phyloP scores from a whole-genome alignment of 2,113 vertebrate species.

The Thamnaconus septentrionalis region DNA sequence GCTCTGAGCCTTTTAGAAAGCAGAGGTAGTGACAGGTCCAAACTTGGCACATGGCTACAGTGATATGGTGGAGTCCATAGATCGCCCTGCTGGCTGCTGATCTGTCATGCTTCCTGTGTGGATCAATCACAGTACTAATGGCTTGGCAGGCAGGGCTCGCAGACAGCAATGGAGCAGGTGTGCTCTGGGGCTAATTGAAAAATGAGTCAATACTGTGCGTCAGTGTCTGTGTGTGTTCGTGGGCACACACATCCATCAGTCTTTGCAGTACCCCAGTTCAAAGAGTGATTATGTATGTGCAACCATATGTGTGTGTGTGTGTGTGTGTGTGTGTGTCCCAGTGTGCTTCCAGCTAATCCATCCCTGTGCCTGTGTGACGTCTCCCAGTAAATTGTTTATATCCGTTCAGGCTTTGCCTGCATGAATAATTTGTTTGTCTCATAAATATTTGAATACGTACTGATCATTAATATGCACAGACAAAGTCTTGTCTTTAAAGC shows the following conservation, averaged over 20 bases:
- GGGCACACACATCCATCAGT: slow-evolving; percentile 8
- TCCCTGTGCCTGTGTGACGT: slow-evolving; percentile 71
- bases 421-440: slow-evolving; percentile 80
- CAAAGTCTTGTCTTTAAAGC: slow-evolving; percentile 59
- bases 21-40: not conserved
- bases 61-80: slow-evolving; percentile 27
- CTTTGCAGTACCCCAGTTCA: slow-evolving; percentile 55
- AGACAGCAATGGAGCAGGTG: slow-evolving; percentile 75
- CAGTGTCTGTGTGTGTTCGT: slow-evolving; percentile 10
- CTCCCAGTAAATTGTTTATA: slow-evolving; percentile 80
- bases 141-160: slow-evolving; percentile 58
- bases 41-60: slow-evolving; percentile 23
- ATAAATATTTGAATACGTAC: slow-evolving; percentile 81
- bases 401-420: slow-evolving; percentile 72
- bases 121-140: slow-evolving; percentile 77
- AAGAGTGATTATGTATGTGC: slow-evolving; percentile 54
- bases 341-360: slow-evolving; percentile 65
- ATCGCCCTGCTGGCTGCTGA: slow-evolving; percentile 36
- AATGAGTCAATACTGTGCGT: slow-evolving; percentile 69
- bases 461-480: slow-evolving; percentile 76
- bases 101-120: slow-evolving; percentile 64
- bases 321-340: slow-evolving; percentile 31
- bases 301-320: slow-evolving; percentile 24
- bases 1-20: not conserved
- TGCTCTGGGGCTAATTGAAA: slow-evolving; percentile 75